These are phyloP conservation scores for Oreochromis niloticus DNA, from an alignment of 2,113 vertebrate genomes.

Conservation along the genomic window DNA sequence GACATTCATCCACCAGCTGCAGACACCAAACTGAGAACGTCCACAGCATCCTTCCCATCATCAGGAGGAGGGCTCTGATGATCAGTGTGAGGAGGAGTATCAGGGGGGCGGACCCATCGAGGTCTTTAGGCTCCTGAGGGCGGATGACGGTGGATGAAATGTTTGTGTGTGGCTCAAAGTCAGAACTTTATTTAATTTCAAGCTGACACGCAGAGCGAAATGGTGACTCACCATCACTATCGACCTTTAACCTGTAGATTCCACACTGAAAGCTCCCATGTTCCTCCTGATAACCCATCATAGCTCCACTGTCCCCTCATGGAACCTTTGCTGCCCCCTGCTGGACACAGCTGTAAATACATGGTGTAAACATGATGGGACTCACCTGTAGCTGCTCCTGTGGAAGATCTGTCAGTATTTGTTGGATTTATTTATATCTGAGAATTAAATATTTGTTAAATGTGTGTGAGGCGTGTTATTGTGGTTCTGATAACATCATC, in stretches of 20 bases:
- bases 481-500: neutral
- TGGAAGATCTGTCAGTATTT: neutral
- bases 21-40: neutral
- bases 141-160: neutral
- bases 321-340: neutral
- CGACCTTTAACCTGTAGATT: neutral
- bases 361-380: neutral
- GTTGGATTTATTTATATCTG: neutral
- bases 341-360: conserved; percentile 31
- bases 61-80: neutral
- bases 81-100: neutral
- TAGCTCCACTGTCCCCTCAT: neutral
- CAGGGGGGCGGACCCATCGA: neutral
- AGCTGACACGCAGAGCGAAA: neutral
- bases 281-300: neutral
- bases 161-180: neutral
- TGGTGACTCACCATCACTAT: neutral
- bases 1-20: neutral
- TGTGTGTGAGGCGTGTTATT: neutral
- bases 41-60: neutral
- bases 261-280: neutral
- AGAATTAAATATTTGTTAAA: neutral
- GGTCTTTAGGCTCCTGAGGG: neutral
- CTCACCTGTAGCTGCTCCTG: neutral
- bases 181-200: neutral